Conservation (phyloP, 2,888 invertebrate genomes). For the Xestia ashworthii region DNA sequence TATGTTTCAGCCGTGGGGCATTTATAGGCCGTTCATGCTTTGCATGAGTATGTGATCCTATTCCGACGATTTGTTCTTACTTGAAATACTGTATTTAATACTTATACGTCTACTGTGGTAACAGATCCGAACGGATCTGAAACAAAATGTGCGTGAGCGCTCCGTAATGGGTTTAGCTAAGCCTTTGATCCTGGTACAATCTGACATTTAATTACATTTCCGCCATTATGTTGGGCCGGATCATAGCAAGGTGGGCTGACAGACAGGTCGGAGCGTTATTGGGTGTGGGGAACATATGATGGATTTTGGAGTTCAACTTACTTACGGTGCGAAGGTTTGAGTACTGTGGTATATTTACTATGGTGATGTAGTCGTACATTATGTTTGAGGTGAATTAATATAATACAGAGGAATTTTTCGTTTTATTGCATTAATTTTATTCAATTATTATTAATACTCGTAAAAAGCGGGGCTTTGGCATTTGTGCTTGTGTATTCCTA, state of each 20-base stretch:
- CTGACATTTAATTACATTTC: slow-evolving; percentile 72
- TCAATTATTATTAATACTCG: too few species aligned
- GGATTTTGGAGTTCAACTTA: slow-evolving; percentile 52
- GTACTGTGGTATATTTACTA: slow-evolving; percentile 16
- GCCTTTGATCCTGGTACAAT: slow-evolving; percentile 70
- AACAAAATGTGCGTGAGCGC: slow-evolving; percentile 55
- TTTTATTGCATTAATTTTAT: too few species aligned
- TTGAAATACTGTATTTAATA: neutral
- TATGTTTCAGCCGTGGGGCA: neutral
- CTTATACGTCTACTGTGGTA: neutral
- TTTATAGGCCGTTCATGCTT: neutral
- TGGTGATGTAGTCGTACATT: neutral
- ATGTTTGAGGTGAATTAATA: neutral
- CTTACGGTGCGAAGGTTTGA: slow-evolving; percentile 10
- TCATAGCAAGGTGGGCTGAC: slow-evolving; percentile 57
- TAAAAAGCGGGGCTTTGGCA: neutral
- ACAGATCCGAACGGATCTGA: slow-evolving; percentile 15
- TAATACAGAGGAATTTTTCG: too few species aligned
- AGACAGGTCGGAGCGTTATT: slow-evolving; percentile 37
- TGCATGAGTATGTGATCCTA: neutral
- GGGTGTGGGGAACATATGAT: slow-evolving; percentile 36
- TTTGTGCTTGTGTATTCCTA: neutral
- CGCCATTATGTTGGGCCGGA: slow-evolving; percentile 61
- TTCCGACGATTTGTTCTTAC: neutral
- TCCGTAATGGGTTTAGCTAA: slow-evolving; percentile 65